Percentiles rank a stretch among this genome's conserved stretches.
Conservation (phyloP, 1,140 invertebrate genomes). For the Cecropterus lyciades region DNA sequence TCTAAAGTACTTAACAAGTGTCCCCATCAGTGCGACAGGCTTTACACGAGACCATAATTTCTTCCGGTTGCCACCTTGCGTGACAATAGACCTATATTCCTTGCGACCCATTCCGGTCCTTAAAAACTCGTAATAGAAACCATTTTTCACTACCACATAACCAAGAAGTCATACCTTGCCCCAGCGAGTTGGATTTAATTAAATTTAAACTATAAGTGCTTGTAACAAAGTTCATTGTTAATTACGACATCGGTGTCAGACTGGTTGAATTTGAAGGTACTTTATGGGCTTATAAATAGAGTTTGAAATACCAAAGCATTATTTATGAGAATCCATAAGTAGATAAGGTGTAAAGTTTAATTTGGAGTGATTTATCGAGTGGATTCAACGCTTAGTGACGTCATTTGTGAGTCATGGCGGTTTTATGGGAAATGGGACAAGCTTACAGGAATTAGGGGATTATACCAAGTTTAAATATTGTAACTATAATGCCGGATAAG, state of each 20-base stretch:
- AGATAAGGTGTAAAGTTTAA: constrained; percentile 24
- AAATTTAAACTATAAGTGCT: constrained; percentile 9
- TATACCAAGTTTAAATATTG: neutral
- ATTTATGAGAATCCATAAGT: neutral
- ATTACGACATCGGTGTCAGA: neutral
- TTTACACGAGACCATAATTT: too few species aligned
- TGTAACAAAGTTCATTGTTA: constrained; percentile 17
- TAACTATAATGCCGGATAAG: neutral
- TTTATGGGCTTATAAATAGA: neutral
- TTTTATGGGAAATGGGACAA: neutral
- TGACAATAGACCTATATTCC: too few species aligned
- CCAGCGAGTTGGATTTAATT: too few species aligned
- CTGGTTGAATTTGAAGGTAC: neutral
- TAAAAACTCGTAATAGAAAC: too few species aligned
- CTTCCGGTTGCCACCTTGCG: too few species aligned
- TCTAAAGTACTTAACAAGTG: too few species aligned
- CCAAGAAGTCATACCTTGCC: too few species aligned
- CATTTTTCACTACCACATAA: too few species aligned
- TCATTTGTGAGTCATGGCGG: constrained; percentile 16
- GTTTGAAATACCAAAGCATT: neutral
- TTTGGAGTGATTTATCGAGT: constrained; percentile 23
- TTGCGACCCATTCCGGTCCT: too few species aligned
- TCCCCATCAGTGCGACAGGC: too few species aligned
- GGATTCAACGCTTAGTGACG: constrained; percentile 12
- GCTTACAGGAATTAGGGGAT: constrained; percentile 5